A percentile compares a stretch with the other conserved stretches of the same genome.
Conservation (phyloP, 2,113 vertebrate species). For the Turdus rufiventris region DNA sequence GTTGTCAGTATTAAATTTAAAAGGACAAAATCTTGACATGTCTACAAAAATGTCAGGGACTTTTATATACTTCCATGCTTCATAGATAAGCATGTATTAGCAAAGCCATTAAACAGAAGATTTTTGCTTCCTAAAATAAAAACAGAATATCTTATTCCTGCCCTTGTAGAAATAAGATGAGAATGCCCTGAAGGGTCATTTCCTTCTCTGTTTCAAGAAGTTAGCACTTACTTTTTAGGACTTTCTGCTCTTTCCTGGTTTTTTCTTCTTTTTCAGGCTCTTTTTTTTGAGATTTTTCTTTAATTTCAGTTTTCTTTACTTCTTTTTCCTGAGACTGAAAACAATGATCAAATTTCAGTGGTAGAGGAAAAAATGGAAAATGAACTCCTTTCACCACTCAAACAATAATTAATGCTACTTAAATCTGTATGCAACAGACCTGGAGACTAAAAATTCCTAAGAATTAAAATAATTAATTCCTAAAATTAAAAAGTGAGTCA, state of each 20-base stretch:
- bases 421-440: not conserved
- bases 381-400: not conserved
- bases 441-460: not conserved
- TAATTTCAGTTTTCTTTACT: conserved; percentile 79
- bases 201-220: not conserved
- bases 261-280: conserved; percentile 84
- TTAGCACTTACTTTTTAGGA: conserved; percentile 78
- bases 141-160: not conserved
- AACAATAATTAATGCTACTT: not conserved
- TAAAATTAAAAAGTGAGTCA: not conserved
- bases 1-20: not conserved
- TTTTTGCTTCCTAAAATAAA: not conserved
- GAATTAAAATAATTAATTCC: not conserved
- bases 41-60: not conserved
- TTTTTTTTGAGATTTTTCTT: conserved; percentile 83
- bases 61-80: not conserved
- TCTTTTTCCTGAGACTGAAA: conserved; percentile 74
- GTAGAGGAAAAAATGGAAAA: not conserved
- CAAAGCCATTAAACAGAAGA: not conserved
- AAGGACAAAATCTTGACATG: not conserved
- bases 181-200: not conserved
- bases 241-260: conserved; percentile 74
- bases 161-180: not conserved
- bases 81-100: not conserved
- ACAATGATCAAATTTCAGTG: not conserved